Base-by-base conservation (phyloP, 2,797 vertebrate species). In the Sardinella longiceps region DNA sequence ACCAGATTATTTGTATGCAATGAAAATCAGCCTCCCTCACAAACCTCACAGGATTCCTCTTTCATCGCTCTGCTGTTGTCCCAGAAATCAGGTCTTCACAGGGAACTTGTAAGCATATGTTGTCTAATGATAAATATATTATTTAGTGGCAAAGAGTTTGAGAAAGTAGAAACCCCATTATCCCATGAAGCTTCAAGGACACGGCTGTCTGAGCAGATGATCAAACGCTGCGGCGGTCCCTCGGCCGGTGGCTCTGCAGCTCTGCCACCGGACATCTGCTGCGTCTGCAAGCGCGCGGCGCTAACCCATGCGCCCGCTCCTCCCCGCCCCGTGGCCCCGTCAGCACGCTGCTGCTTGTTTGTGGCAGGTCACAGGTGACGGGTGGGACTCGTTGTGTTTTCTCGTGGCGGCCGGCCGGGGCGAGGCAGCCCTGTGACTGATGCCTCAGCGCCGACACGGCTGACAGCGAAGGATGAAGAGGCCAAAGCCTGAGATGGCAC, bases 351-450 rank as follows among this genome's bases (percentile, higher is more conserved):
- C 86, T 14, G 80, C 88, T 89, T 89, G 87, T 88, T 89, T 90
- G 82, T 90, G 84, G 89, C 86, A 91, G 93, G 92, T 94, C 90
- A 91, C 85, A 89, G 90, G 86, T 94, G 89, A 85, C 84, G 50
- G 46, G n/a, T n/a, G 23, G 80, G 53, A 1, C 53, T 23, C 33
- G 53, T 20, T 4, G 70, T 7, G 70, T 12, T 18, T 2, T 18
- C 66, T 74, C 66, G 14, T 9, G 66, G 66, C 37, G 10, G 66
- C 33, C 12, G 63, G 30, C 6, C 12, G 25, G 25, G 60, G 60
- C 3, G 43, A 3, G 43, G 43, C 43, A 66, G 30, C 3, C 63
- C 30, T 2, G 18, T 91, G 91, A 92, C 89, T 90, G 91, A 91
- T 91, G 90, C 88, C 88, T 90, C 90, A 89, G 92, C 92, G 88